phyloP scores from a whole-genome alignment of 2,113 vertebrate species.

The Coracopsis vasa region DNA sequence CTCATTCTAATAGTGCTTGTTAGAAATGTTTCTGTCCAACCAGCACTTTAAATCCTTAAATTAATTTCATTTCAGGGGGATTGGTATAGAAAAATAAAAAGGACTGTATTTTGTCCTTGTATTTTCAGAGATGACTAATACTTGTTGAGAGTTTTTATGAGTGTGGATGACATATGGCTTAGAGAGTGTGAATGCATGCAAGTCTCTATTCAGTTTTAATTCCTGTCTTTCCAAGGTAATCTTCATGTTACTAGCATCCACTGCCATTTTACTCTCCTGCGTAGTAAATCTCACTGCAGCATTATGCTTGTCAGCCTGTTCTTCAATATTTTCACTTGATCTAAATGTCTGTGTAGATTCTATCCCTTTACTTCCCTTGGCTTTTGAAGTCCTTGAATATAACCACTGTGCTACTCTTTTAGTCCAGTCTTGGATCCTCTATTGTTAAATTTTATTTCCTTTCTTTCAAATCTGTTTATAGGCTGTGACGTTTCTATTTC shows the following conservation, averaged over 20 bases:
- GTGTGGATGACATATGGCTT: background rate
- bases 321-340: background rate
- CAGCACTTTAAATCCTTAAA: background rate
- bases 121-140: background rate
- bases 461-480: slow-evolving; percentile 31
- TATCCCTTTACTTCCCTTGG: background rate
- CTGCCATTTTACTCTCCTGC: background rate
- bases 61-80: background rate
- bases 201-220: background rate
- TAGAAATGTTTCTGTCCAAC: background rate
- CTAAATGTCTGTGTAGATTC: background rate
- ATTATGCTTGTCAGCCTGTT: background rate
- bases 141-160: background rate
- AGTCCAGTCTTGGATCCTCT: background rate
- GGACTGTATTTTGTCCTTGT: background rate
- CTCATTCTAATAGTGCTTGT: background rate
- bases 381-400: background rate
- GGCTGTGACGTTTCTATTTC: slow-evolving; percentile 8
- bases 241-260: background rate
- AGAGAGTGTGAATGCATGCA: background rate
- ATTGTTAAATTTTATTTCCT: slow-evolving; percentile 18
- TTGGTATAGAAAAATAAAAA: background rate
- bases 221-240: background rate
- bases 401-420: background rate
- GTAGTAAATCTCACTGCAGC: background rate